Evolutionary conservation across 2,113 vertebrate species (phyloP), one percentile per base, ranked within the genome.

Genomic region (Sinocyclocheilus maitianheensis): DNA sequence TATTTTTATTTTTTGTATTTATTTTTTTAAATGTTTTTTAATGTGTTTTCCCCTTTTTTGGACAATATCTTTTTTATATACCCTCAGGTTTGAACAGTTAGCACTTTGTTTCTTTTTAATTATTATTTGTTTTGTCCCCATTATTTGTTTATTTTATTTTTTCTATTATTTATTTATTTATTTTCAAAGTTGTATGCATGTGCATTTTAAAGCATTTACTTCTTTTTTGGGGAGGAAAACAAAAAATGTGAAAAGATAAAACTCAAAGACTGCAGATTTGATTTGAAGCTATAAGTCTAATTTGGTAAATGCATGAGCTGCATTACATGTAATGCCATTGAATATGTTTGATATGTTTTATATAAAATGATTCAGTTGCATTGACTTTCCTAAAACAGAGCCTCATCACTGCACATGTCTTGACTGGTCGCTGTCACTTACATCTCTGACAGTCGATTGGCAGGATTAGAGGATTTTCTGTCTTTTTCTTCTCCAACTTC

Each of bases 391-490:
- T 55, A 55, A 55, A 55, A 55, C 55, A 20, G 16, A 58, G 58
- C 2, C 58, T 60, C 58, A 10, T 60, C 20, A 9, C 7, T 60
- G 58, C 58, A 22, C 20, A 8, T 60, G 58, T n/a, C 58, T 22
- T 43, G 2, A 22, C 18, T 72, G 18, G 34, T 48, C 22, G n/a
- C 72, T 46, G 72, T 75, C 40, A 24, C 43, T 75, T 48, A 12
- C 11, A 5, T 75, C 72, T 75, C 72, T 87, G 79, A 51, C 1
- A 20, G n/a, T 51, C 86, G 85, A 90, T 84, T 87, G 85, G 82
- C 77, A 67, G 87, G 81, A 88, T 89, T 90, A 87, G 5, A 13
- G 10, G 81, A 55, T 20, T 16, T 18, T 86, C 51, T 84, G 77
- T 80, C 34, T 71, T 16, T 83, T 83, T 89, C 86, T 81, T 62